Conservation (phyloP, 2,113 vertebrate species). For the Hyla sarda region DNA sequence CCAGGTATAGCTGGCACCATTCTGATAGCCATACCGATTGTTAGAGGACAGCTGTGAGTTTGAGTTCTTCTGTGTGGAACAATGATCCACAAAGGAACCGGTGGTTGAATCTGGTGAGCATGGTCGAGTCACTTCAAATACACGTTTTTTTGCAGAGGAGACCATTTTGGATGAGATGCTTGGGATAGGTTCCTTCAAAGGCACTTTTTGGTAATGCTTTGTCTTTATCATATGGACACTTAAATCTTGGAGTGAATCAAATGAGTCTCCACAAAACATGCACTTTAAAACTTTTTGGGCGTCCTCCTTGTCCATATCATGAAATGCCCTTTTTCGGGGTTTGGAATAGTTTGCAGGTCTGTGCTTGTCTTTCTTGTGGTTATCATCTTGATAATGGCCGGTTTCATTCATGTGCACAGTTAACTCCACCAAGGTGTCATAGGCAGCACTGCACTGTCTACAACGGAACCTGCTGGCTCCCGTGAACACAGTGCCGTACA, state of each 20-base stretch:
- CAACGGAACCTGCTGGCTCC: constrained; percentile 98
- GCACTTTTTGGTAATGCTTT: constrained; percentile 99
- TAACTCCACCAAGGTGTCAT: constrained; percentile 95
- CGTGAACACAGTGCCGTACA: constrained; percentile 96
- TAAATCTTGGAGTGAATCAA: constrained; percentile 97
- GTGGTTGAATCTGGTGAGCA: constrained; percentile 85
- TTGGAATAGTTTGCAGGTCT: constrained; percentile 95
- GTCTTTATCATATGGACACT: constrained; percentile 99
- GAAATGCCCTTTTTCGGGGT: constrained; percentile 93
- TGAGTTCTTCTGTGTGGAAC: constrained; percentile 75
- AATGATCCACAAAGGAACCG: constrained; percentile 80
- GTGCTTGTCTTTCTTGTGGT: constrained; percentile 90
- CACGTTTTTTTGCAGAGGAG: constrained; percentile 94
- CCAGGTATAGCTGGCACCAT: constrained; percentile 98
- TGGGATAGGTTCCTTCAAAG: constrained; percentile 99
- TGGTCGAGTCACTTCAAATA: constrained; percentile 93
- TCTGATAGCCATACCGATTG: constrained; percentile 98
- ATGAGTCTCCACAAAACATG: constrained; percentile 99
- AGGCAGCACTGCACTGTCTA: constrained; percentile 96
- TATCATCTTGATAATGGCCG: constrained; percentile 97
- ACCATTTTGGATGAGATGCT: constrained; percentile 94
- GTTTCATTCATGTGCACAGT: constrained; percentile 99
- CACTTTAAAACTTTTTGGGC: constrained; percentile 98
- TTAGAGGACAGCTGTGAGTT: constrained; percentile 98
- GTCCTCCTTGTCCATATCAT: constrained; percentile 99